These are phyloP conservation scores for Lycodopsis pacificus DNA, from an alignment of 2,797 vertebrate genomes.

Conservation along the genomic window DNA sequence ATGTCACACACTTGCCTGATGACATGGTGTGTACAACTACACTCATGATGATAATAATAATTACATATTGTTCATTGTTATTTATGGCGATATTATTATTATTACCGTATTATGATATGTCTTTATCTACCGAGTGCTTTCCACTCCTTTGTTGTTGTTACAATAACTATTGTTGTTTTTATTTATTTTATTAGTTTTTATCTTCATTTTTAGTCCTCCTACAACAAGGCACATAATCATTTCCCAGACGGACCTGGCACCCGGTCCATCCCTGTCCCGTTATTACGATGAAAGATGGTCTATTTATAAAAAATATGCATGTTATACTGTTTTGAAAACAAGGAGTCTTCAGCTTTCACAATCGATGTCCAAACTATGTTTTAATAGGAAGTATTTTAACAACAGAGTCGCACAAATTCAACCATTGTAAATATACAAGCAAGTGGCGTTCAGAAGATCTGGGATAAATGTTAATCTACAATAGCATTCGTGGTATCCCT, in stretches of 20 bases:
- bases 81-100: background rate
- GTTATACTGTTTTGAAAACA: too few species aligned
- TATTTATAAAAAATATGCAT: too few species aligned
- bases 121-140: background rate
- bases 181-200: background rate
- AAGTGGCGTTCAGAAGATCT: background rate
- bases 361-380: background rate
- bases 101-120: background rate
- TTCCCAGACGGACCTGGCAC: background rate
- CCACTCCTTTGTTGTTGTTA: background rate
- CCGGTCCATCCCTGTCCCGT: too few species aligned
- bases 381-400: background rate
- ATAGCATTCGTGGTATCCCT: background rate
- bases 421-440: background rate
- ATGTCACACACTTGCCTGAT: background rate
- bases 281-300: too few species aligned
- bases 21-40: background rate
- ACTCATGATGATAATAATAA: background rate
- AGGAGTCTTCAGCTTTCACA: too few species aligned
- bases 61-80: background rate
- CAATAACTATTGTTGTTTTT: background rate
- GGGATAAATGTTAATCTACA: background rate
- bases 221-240: background rate
- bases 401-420: background rate
- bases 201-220: background rate